Conservation (phyloP, 2,888 invertebrate genomes). For the Thymelicus sylvestris region DNA sequence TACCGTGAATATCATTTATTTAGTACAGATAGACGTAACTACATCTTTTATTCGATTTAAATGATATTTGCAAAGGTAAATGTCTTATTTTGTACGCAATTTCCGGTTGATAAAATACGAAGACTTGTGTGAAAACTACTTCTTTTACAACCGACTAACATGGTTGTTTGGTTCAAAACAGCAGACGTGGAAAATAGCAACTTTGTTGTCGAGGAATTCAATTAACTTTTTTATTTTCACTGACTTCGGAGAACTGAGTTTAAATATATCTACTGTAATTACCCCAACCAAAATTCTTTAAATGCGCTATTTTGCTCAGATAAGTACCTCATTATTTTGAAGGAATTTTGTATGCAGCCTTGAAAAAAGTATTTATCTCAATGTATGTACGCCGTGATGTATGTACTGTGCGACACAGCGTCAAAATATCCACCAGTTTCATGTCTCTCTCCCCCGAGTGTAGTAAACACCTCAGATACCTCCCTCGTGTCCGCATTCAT, state of each 20-base stretch:
- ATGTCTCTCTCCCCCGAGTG: constrained; percentile 80
- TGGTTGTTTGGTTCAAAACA: constrained; percentile 11
- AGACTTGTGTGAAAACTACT: not conserved
- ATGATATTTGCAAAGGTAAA: not conserved
- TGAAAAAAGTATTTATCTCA: too few relatives aligned
- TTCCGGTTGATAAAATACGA: not conserved
- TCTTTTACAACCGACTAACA: constrained; percentile 11
- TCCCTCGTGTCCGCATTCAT: constrained; percentile 65
- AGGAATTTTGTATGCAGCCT: too few relatives aligned
- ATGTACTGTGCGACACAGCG: constrained; percentile 75
- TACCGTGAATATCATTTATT: too few relatives aligned
- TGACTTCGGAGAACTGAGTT: not conserved
- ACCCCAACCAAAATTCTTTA: too few relatives aligned
- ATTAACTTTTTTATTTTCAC: not conserved
- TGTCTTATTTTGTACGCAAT: not conserved
- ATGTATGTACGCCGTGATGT: constrained; percentile 41
- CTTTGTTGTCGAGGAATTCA: constrained; percentile 42
- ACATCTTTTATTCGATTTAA: not conserved
- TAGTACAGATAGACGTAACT: not conserved
- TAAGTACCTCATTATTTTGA: too few relatives aligned
- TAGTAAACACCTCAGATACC: constrained; percentile 72
- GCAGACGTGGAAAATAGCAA: constrained; percentile 25
- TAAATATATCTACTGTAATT: not conserved
- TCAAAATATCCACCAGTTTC: constrained; percentile 82
- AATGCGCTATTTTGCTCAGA: not conserved